These are phyloP conservation scores for Smittia sp. DNA, from an alignment of 2,888 invertebrate genomes.

Conservation along the genomic window DNA sequence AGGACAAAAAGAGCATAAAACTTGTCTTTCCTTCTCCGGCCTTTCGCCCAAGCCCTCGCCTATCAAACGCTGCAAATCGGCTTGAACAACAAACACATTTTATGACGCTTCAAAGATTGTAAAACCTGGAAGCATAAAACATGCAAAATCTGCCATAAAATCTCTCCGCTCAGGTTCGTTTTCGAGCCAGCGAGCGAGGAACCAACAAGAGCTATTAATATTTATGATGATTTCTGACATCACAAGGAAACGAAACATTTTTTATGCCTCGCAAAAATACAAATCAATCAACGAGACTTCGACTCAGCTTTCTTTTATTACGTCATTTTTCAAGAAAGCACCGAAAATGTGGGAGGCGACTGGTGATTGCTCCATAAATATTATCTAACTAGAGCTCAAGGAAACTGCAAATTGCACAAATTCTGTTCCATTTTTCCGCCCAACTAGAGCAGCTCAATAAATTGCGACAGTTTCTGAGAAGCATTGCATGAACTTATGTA, in stretches of 20 bases:
- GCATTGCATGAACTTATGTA: constrained; percentile 4
- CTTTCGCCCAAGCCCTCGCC: not conserved
- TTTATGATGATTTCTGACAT: constrained; percentile 41
- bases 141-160: constrained; percentile 36
- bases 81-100: constrained; percentile 27
- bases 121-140: constrained; percentile 34
- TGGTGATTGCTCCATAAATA: constrained; percentile 32
- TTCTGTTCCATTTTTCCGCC: constrained; percentile 21
- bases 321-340: constrained; percentile 20
- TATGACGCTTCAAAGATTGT: constrained; percentile 28
- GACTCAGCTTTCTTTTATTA: constrained; percentile 20
- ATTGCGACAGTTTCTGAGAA: constrained; percentile 16
- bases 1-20: constrained; percentile 37
- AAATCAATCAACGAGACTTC: constrained; percentile 28
- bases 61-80: not conserved
- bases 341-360: constrained; percentile 22
- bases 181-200: not conserved
- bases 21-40: constrained; percentile 4
- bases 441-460: constrained; percentile 36
- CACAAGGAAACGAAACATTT: constrained; percentile 10
- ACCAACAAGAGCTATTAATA: constrained; percentile 34
- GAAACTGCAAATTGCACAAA: constrained; percentile 29
- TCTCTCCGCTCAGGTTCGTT: not conserved
- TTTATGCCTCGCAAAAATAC: constrained; percentile 23
- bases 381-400: constrained; percentile 37